phyloP scores from a whole-genome alignment of 2,113 vertebrate genomes.

The Chloropsis hardwickii region DNA sequence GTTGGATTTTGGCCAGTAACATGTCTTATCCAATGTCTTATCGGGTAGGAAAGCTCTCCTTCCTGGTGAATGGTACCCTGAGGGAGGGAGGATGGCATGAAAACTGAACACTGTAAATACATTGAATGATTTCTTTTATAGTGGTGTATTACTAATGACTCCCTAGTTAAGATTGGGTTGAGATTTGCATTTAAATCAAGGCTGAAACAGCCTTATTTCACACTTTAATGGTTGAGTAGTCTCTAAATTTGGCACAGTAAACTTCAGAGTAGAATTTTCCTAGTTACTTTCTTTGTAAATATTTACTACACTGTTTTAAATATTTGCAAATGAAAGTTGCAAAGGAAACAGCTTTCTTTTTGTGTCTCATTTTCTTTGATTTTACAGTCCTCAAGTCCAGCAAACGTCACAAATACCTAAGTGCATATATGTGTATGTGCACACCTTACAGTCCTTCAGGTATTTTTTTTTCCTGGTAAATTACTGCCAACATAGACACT shows the following conservation, averaged over 20 bases:
- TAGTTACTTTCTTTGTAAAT: not conserved
- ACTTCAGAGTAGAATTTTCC: not conserved
- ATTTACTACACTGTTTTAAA: not conserved
- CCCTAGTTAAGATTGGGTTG: not conserved
- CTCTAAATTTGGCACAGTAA: slow-evolving; percentile 26
- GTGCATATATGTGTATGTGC: not conserved
- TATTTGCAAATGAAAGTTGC: not conserved
- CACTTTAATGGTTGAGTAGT: not conserved
- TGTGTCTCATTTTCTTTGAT: not conserved
- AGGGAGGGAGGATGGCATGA: not conserved
- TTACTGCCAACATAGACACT: not conserved
- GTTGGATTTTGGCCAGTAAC: not conserved
- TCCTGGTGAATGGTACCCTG: not conserved
- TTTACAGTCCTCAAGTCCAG: not conserved
- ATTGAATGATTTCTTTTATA: not conserved
- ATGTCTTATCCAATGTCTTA: not conserved
- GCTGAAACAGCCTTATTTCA: slow-evolving; percentile 31
- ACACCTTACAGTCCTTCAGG: not conserved
- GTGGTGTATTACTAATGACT: not conserved
- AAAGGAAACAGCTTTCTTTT: not conserved
- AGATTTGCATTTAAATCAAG: slow-evolving; percentile 46
- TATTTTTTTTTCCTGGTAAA: not conserved
- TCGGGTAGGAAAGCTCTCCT: not conserved
- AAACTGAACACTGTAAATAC: not conserved
- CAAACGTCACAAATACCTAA: not conserved